Percentiles rank a stretch among this genome's conserved stretches.
Evolutionary conservation across 2,797 vertebrate species (phyloP).

Genomic region (Mormyrus hasselquistii): DNA sequence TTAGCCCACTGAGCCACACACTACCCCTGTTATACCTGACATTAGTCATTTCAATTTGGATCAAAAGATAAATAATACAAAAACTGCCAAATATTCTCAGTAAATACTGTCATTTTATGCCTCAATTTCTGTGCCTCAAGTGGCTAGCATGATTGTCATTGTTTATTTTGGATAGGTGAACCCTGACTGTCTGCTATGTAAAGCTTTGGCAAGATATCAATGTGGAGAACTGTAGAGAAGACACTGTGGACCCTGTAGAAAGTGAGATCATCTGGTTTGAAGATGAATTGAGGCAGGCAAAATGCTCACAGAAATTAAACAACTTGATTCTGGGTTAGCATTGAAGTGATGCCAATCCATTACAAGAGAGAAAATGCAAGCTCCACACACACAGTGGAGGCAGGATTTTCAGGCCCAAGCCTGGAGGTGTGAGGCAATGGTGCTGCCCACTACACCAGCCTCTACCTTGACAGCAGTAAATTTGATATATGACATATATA

Average conservation of each 20-base stretch:
- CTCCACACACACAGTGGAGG: no score
- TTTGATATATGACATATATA: background rate
- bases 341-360: background rate
- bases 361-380: no score
- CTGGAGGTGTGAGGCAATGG: background rate
- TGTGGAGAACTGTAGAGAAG: no score
- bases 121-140: no score
- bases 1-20: no score
- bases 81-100: no score
- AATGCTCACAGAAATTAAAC: background rate
- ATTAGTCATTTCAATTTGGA: background rate
- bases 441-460: background rate
- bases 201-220: no score
- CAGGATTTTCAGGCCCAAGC: no score
- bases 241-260: background rate
- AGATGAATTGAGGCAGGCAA: background rate
- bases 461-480: background rate
- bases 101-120: no score
- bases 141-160: no score
- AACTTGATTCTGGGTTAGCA: background rate
- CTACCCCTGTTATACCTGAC: background rate
- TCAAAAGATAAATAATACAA: background rate
- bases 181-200: no score
- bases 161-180: no score
- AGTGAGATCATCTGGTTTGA: background rate